Evolutionary conservation across 2,113 vertebrate genomes (phyloP).

Genomic region (Cisticola juncidis): DNA sequence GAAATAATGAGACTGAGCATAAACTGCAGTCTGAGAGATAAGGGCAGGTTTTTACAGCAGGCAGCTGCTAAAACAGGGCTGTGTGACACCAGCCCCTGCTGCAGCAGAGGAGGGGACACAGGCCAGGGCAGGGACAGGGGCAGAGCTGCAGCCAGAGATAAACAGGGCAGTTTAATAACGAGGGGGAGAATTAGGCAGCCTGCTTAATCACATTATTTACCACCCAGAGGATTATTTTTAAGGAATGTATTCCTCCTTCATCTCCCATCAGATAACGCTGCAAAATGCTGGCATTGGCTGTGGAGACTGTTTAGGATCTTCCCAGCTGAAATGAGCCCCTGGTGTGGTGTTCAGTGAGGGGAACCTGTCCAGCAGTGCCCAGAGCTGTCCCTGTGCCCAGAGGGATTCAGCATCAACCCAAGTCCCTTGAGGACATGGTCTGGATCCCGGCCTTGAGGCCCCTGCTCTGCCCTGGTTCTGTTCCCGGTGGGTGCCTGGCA

Average conservation of each 20-base stretch:
- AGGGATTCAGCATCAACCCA: background rate
- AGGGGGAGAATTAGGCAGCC: background rate
- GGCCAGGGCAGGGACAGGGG: background rate
- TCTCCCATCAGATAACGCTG: fast-evolving
- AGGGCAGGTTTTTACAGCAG: background rate
- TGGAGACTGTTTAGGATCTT: background rate
- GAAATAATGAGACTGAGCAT: constrained; percentile 26
- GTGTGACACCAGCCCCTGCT: background rate
- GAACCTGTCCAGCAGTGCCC: background rate
- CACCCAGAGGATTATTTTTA: background rate
- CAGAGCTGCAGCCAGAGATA: background rate
- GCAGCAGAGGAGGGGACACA: background rate
- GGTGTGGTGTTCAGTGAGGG: background rate
- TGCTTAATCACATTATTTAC: background rate
- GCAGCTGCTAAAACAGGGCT: background rate
- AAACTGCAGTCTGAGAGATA: constrained; percentile 32
- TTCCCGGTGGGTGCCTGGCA: background rate
- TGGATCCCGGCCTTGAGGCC: background rate
- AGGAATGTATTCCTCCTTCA: background rate
- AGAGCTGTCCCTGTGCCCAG: background rate
- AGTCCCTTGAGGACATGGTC: fast-evolving
- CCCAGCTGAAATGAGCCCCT: background rate
- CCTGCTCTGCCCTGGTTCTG: background rate
- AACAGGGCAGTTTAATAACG: background rate
- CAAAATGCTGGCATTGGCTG: background rate